Conservation (phyloP, 2,113 vertebrate genomes). For the Lichenostomus cassidix region DNA sequence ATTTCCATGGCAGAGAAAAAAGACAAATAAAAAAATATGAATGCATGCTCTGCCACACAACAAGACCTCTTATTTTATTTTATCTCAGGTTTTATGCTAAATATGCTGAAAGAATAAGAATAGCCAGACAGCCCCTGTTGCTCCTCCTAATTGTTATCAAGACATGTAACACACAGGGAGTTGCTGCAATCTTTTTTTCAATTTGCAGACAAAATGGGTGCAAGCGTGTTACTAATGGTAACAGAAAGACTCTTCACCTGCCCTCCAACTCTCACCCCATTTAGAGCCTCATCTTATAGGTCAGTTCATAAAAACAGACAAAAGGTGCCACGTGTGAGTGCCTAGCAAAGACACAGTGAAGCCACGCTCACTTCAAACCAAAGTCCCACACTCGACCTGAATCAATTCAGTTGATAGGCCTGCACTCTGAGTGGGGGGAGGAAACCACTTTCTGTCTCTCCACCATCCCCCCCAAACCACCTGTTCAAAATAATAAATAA, state of each 20-base stretch:
- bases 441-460: neutral
- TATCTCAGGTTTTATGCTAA: neutral
- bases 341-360: neutral
- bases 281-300: neutral
- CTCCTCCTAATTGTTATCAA: slow-evolving; percentile 11
- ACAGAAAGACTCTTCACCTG: slow-evolving; percentile 49
- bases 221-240: slow-evolving; percentile 42
- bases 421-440: neutral
- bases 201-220: slow-evolving; percentile 18
- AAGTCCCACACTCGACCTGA: neutral
- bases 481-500: neutral
- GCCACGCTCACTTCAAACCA: neutral
- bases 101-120: neutral
- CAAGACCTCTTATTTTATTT: slow-evolving; percentile 17
- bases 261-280: slow-evolving; percentile 43
- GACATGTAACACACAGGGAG: neutral
- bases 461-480: neutral
- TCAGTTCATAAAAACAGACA: slow-evolving; percentile 27
- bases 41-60: neutral
- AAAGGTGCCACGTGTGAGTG: neutral
- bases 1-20: neutral
- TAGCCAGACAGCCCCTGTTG: neutral
- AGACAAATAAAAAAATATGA: neutral
- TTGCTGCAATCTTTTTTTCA: neutral
- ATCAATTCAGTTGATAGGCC: slow-evolving; percentile 17